phyloP scores from a whole-genome alignment of 92 coral and sea anemone genomes.

The Parazoanthus swiftii region DNA sequence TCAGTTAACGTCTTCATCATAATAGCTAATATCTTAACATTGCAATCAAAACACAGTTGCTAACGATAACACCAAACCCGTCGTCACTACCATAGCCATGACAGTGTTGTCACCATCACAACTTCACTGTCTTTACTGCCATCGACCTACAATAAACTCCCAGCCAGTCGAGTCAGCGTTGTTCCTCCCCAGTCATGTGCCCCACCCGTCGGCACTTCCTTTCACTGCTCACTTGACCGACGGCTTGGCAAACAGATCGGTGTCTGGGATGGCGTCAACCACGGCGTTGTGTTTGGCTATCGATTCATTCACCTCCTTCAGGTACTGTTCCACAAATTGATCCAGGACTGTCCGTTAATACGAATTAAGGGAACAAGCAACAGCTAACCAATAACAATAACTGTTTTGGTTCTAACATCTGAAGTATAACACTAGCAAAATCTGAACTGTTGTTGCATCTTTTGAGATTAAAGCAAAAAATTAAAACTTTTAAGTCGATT shows the following conservation, averaged over 20 bases:
- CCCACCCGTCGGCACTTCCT: not conserved
- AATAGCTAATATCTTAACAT: not conserved
- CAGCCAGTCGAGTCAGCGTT: not conserved
- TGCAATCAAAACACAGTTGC: not conserved
- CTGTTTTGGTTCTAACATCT: not conserved
- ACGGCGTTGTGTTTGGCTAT: conserved; percentile 61
- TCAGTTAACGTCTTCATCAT: not conserved
- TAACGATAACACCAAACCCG: too few species aligned
- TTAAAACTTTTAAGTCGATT: too few species aligned
- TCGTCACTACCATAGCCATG: not conserved
- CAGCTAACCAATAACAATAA: too few species aligned
- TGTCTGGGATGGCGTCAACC: conserved; percentile 51
- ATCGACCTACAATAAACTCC: not conserved
- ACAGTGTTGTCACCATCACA: not conserved
- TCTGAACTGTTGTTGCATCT: not conserved
- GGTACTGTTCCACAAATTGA: conserved; percentile 60
- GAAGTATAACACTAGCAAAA: not conserved
- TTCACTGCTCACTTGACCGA: conserved; percentile 5
- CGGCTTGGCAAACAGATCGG: conserved; percentile 63
- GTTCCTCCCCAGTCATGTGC: too few species aligned
- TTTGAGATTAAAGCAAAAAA: too few species aligned
- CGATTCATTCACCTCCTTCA: conserved; percentile 57
- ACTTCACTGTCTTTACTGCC: not conserved
- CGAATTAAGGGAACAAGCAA: conserved; percentile 37
- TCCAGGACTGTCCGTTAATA: conserved; percentile 54